A percentile compares a stretch with the other conserved stretches of the same genome.
These are phyloP conservation scores for Philereme transversata DNA, from an alignment of 2,888 invertebrate species.

Conservation along the genomic window DNA sequence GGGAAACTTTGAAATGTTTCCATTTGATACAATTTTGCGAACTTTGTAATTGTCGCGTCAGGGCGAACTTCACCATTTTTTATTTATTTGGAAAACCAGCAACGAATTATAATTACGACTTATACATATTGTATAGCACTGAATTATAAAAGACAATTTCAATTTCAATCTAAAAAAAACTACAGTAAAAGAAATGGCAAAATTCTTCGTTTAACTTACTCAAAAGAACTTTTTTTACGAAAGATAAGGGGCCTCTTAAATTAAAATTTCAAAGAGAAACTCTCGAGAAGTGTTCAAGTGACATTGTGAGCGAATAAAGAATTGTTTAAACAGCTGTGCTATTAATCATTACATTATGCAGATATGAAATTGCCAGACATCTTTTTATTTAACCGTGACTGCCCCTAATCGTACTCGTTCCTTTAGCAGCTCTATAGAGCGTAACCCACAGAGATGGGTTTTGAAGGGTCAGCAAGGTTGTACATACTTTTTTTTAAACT, in stretches of 20 bases:
- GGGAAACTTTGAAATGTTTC: constrained; percentile 51
- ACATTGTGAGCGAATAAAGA: constrained; percentile 31
- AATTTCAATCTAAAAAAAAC: constrained; percentile 5
- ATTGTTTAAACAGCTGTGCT: constrained; percentile 38
- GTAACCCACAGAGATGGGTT: no score
- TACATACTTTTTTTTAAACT: no score
- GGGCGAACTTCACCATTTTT: no score
- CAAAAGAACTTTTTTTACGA: constrained; percentile 31
- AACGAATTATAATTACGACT: background rate
- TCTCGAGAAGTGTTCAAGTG: constrained; percentile 32
- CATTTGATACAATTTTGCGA: constrained; percentile 51
- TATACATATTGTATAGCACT: no score
- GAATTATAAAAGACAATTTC: constrained; percentile 1
- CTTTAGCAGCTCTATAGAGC: background rate
- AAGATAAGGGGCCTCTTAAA: constrained; percentile 33
- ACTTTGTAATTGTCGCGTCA: no score
- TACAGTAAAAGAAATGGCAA: constrained; percentile 10
- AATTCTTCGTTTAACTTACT: constrained; percentile 12
- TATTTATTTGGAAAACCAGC: background rate
- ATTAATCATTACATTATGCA: constrained; percentile 30
- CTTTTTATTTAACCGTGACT: constrained; percentile 27
- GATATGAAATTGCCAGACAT: constrained; percentile 15
- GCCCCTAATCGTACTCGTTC: constrained; percentile 33
- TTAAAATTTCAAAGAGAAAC: constrained; percentile 37
- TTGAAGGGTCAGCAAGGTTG: no score